These are phyloP conservation scores for Apantesis nais DNA, from an alignment of 2,888 invertebrate genomes.

Conservation along the genomic window DNA sequence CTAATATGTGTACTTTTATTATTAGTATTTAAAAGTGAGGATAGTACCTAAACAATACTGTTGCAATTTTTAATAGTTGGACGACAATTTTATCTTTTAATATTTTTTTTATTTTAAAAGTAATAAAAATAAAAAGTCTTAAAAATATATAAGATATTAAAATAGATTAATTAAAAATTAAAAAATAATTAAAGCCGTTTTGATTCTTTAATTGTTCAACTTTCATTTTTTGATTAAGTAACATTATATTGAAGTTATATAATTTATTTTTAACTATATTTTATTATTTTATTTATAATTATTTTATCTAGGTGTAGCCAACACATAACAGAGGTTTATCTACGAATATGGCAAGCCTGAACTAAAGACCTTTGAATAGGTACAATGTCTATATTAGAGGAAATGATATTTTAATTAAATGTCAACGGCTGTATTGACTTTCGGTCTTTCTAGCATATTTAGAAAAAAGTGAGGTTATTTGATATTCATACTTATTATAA, in stretches of 20 bases:
- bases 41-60: too few species aligned
- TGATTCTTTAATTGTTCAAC: background rate
- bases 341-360: background rate
- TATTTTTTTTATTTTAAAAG: too few species aligned
- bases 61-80: too few species aligned
- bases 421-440: slow-evolving; percentile 29
- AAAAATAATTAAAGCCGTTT: too few species aligned
- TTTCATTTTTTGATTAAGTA: background rate
- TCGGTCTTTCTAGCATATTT: slow-evolving; percentile 11
- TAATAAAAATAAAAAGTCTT: too few species aligned
- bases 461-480: background rate
- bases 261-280: background rate
- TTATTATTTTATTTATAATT: background rate
- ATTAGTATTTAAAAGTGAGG: too few species aligned
- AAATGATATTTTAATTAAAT: slow-evolving; percentile 18
- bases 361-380: slow-evolving; percentile 8
- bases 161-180: too few species aligned
- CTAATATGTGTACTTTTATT: too few species aligned
- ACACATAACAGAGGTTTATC: background rate
- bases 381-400: slow-evolving; percentile 2
- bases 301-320: background rate
- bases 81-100: too few species aligned
- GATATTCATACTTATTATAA: background rate
- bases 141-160: too few species aligned
- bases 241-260: background rate